These are phyloP conservation scores for Carduelis carduelis DNA, from an alignment of 2,797 vertebrate species.

Conservation along the genomic window DNA sequence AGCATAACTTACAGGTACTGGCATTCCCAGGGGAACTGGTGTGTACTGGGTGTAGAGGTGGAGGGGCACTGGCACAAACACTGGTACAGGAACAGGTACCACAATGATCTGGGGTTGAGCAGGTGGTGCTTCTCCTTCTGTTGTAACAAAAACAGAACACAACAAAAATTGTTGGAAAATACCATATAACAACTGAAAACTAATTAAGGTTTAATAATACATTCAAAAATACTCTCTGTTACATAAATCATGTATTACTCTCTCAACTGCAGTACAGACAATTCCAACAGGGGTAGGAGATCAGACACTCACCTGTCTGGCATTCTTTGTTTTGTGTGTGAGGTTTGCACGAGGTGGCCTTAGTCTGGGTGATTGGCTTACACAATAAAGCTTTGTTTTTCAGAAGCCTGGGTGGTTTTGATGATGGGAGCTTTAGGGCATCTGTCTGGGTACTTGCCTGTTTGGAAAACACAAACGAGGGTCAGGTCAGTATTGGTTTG, in stretches of 20 bases:
- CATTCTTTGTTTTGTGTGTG: conserved; percentile 84
- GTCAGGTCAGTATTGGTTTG: background rate
- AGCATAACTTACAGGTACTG: conserved; percentile 84
- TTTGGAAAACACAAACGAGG: background rate
- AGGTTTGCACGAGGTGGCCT: conserved; percentile 91
- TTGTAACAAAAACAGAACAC: background rate
- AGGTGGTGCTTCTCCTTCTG: conserved; percentile 45
- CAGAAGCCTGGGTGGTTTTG: conserved; percentile 81
- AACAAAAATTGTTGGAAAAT: background rate
- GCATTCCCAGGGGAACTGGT: conserved; percentile 86
- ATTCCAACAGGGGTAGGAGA: background rate
- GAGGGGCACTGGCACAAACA: conserved; percentile 93
- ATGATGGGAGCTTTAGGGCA: conserved; percentile 75
- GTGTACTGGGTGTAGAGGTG: conserved; percentile 92
- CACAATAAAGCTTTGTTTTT: conserved; percentile 98
- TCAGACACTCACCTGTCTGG: conserved; percentile 85
- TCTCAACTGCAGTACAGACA: background rate
- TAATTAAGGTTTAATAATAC: background rate
- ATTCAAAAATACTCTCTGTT: background rate
- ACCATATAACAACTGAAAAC: background rate
- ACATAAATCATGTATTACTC: background rate
- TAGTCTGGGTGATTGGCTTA: conserved; percentile 92
- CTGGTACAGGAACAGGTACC: conserved; percentile 91
- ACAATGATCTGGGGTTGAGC: conserved; percentile 79
- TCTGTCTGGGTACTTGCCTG: conserved; percentile 90